phyloP scores from a whole-genome alignment of 2,113 vertebrate species.

The Ophthalmolycus amberensis region DNA sequence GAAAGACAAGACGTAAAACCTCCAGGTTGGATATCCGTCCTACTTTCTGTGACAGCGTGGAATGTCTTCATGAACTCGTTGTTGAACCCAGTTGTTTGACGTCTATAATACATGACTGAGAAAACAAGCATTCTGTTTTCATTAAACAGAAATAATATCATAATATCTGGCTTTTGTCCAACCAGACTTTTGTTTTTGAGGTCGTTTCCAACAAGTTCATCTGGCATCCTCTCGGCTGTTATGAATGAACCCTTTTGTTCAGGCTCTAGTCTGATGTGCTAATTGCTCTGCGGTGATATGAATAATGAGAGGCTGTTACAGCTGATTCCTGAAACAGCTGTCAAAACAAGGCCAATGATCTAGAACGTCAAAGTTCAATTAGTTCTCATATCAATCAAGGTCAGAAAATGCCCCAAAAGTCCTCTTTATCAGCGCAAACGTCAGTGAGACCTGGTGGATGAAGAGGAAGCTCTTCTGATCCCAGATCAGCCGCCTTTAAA shows the following conservation, averaged over 20 bases:
- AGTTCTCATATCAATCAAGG: conserved; percentile 16
- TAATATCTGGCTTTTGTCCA: background rate
- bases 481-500: conserved; percentile 2
- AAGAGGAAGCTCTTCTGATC: conserved; percentile 13
- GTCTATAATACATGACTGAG: background rate
- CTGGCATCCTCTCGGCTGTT: background rate
- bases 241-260: background rate
- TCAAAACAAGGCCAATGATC: conserved; percentile 12
- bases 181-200: background rate
- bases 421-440: background rate
- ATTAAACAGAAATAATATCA: background rate
- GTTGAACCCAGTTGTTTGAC: background rate
- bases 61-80: too few relatives aligned
- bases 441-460: background rate
- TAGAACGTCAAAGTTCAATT: conserved; percentile 2
- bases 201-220: background rate
- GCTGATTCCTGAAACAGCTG: conserved; percentile 44
- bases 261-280: conserved; percentile 7
- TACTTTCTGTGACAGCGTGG: too few relatives aligned
- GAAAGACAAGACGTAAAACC: too few relatives aligned
- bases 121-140: background rate
- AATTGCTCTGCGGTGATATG: conserved; percentile 15
- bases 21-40: too few relatives aligned
- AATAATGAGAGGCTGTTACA: conserved; percentile 31
- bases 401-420: background rate